These are phyloP conservation scores for Scytalopus superciliaris DNA, from an alignment of 2,113 vertebrate genomes.

Conservation along the genomic window DNA sequence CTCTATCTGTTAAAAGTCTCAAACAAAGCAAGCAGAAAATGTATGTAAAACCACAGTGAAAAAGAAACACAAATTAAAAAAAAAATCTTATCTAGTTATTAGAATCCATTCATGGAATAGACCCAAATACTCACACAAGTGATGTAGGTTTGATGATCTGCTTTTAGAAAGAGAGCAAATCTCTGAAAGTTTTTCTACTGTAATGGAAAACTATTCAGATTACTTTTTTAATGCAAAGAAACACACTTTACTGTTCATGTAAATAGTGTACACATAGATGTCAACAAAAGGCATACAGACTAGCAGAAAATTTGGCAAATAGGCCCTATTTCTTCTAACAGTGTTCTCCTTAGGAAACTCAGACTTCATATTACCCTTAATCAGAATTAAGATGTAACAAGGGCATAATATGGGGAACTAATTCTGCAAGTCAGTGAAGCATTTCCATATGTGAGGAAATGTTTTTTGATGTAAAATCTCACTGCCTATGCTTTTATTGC, in stretches of 20 bases:
- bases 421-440: background rate
- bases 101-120: conserved; percentile 14
- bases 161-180: conserved; percentile 33
- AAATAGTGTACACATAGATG: background rate
- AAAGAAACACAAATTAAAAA: background rate
- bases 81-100: conserved; percentile 6
- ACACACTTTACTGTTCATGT: background rate
- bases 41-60: background rate
- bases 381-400: background rate
- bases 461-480: background rate
- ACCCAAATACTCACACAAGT: conserved; percentile 21
- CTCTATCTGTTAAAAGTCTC: background rate
- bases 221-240: background rate
- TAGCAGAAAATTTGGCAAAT: background rate
- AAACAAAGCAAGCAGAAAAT: background rate
- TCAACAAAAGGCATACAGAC: background rate
- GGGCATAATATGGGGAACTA: background rate
- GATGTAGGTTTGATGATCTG: background rate
- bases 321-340: background rate
- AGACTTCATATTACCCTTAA: background rate
- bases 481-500: background rate
- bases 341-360: background rate
- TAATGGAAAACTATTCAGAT: background rate
- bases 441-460: background rate
- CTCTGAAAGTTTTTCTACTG: background rate